phyloP scores from a whole-genome alignment of 2,113 vertebrate genomes.

The Tyto alba region DNA sequence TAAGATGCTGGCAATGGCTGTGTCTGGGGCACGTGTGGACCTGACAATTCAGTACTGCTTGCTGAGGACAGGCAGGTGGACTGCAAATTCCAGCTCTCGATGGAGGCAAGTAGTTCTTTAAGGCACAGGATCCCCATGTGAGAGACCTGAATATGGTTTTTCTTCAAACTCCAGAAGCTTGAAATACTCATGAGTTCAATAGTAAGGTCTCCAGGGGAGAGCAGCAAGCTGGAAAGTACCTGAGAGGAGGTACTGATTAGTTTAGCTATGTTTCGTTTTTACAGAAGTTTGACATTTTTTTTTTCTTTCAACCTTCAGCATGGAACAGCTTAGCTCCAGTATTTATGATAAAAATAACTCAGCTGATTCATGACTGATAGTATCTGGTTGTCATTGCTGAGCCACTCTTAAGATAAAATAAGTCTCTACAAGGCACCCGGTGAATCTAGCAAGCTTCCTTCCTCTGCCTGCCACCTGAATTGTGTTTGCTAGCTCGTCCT shows the following conservation, averaged over 20 bases:
- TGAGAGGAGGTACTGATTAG: neutral
- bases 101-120: neutral
- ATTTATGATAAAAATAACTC: neutral
- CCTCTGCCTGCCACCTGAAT: neutral
- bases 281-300: neutral
- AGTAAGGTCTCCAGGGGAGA: neutral
- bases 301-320: neutral
- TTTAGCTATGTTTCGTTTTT: neutral
- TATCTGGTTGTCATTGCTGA: neutral
- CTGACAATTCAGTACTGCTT: neutral
- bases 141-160: accelerated
- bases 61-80: neutral
- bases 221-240: neutral
- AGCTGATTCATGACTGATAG: neutral
- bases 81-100: neutral
- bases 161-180: neutral
- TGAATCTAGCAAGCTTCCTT: neutral
- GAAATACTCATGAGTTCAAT: neutral
- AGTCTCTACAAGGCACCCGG: neutral
- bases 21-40: accelerated
- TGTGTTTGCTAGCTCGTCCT: neutral
- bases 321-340: neutral
- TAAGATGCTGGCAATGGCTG: neutral
- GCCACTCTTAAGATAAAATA: neutral
- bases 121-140: neutral